Base-by-base conservation (phyloP, 1,140 invertebrate species). In the Bombus soroeensis region DNA sequence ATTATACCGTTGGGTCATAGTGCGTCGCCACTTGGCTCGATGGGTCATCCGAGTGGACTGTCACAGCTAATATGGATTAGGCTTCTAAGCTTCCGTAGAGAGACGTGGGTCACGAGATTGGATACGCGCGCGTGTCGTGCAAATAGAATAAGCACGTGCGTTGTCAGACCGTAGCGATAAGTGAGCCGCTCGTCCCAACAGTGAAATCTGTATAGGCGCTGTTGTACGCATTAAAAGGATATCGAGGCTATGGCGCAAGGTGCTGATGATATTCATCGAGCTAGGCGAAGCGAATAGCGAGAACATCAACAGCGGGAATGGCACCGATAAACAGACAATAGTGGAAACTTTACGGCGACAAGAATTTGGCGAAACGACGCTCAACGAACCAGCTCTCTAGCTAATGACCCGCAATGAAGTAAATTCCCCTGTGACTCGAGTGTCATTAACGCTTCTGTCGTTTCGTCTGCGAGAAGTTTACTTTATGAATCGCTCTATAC, bases 331-430 rank as follows among this genome's bases (percentile, higher is more conserved):
- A 43, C 64, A 53, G 43, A 34, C 53, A 41, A 68, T 71, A 13
- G 15, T 8, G 76, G 22, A 12, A 34, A 37, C n/a, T 84, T 84
- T 71, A 79, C 22, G 18, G 53, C 64, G 75, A 34, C 32, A 71
- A 59, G 53, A 84, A 79, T 84, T 79, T 37, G 39, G 76, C 82
- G 76, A 37, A n/a, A 15, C 53, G 41, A 78, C 66, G 82, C 37
- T 15, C 25, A 53, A 41, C 39, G 81, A 78, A 84, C 70, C 75
- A 13, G 64, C 5, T 47, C 74, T 34, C 47, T 13, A 68, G 64
- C 66, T 84, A 84, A 79, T 84, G 82, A 79, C 77, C 76, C 22
- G 75, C 82, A 79, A 79, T 84, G 66, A 84, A 79, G 66, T 79
- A 84, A 84, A 84, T 71, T 77, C 37, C 15, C n/a, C 0, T 0